phyloP scores from a whole-genome alignment of 2,797 vertebrate genomes.

The Pseudochromis fuscus region DNA sequence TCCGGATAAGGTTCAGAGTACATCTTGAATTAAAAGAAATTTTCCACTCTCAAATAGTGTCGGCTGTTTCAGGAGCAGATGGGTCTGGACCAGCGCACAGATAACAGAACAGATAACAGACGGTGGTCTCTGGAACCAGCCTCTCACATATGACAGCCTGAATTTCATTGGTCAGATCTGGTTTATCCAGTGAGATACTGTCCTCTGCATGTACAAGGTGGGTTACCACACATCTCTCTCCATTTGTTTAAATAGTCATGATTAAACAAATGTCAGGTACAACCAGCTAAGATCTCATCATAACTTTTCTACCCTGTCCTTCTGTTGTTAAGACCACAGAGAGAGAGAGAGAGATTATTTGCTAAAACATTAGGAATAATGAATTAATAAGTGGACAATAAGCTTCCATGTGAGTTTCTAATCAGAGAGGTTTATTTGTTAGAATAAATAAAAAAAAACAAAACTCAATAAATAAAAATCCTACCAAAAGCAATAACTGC shows the following conservation, averaged over 20 bases:
- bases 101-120: constrained; percentile 78
- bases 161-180: constrained; percentile 63
- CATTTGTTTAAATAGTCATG: constrained; percentile 4
- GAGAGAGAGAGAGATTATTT: background rate
- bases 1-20: constrained; percentile 37
- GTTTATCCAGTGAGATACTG: constrained; percentile 46
- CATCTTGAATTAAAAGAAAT: constrained; percentile 53
- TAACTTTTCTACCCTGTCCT: background rate
- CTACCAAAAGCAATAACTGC: too few relatives aligned
- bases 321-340: background rate
- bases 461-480: too few relatives aligned
- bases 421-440: too few relatives aligned
- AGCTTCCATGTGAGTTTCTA: too few relatives aligned
- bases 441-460: too few relatives aligned
- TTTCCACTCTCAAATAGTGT: constrained; percentile 60
- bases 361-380: background rate
- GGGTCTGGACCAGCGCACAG: constrained; percentile 68
- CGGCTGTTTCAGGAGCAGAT: constrained; percentile 74
- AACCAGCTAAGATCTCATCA: background rate
- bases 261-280: background rate
- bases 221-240: constrained; percentile 5
- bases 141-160: constrained; percentile 68
- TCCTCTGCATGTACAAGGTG: constrained; percentile 17
- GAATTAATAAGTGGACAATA: too few relatives aligned
- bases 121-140: constrained; percentile 75